Percentiles rank a stretch among this genome's conserved stretches.
Evolutionary conservation across 2,797 vertebrate species (phyloP).

Genomic region (Chromis chromis): DNA sequence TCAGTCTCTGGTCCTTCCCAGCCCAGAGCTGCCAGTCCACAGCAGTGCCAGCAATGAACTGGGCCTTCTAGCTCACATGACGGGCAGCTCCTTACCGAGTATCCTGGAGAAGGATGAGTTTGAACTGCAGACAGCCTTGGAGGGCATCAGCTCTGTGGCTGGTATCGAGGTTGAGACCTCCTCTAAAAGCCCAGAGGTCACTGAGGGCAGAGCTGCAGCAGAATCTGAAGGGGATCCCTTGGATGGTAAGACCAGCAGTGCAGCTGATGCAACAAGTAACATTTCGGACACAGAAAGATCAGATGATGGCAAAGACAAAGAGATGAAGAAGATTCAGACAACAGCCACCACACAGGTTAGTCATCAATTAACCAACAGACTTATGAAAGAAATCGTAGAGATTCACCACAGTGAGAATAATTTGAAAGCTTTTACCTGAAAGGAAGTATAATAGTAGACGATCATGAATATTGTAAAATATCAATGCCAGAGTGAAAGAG

Average conservation of each 20-base stretch:
- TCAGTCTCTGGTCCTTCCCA: slow-evolving; percentile 87
- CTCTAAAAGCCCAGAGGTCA: slow-evolving; percentile 83
- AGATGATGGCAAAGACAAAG: slow-evolving; percentile 91
- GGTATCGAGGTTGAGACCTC: slow-evolving; percentile 75
- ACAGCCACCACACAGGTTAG: slow-evolving; percentile 93
- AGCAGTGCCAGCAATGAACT: slow-evolving; percentile 88
- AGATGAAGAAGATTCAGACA: slow-evolving; percentile 93
- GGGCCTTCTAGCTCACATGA: slow-evolving; percentile 90
- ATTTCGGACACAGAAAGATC: slow-evolving; percentile 90
- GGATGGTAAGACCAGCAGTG: slow-evolving; percentile 49
- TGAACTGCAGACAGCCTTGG: slow-evolving; percentile 88
- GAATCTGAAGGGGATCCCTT: slow-evolving; percentile 81
- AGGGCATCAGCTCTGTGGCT: slow-evolving; percentile 82
- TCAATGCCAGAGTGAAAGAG: slow-evolving; percentile 1
- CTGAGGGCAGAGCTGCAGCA: slow-evolving; percentile 74
- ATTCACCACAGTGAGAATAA: background rate
- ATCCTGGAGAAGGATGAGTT: slow-evolving; percentile 92
- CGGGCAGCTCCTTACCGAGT: slow-evolving; percentile 81
- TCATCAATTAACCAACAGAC: slow-evolving; percentile 55
- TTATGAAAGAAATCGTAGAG: background rate
- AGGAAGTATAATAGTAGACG: background rate
- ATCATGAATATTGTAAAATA: slow-evolving; percentile 19
- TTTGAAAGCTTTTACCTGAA: background rate
- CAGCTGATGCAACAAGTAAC: slow-evolving; percentile 85
- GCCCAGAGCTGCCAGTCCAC: slow-evolving; percentile 82